Evolutionary conservation across 2,113 vertebrate genomes (phyloP).

Genomic region (Cyanistes caeruleus): DNA sequence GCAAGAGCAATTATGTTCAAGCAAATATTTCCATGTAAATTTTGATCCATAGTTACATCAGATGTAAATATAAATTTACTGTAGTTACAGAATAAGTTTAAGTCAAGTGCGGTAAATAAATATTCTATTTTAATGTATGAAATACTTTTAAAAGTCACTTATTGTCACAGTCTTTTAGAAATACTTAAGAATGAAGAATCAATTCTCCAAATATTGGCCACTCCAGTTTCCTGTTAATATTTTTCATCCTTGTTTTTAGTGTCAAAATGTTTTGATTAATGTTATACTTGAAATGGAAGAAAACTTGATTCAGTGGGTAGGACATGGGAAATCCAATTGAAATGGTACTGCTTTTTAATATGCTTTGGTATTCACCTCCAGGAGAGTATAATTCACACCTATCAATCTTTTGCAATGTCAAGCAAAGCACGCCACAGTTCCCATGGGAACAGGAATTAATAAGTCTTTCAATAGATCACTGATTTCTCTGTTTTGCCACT

Average conservation of each 20-base stretch:
- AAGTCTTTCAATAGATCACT: background rate
- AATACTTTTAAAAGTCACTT: background rate
- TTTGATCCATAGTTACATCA: background rate
- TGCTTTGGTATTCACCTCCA: background rate
- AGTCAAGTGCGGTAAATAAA: background rate
- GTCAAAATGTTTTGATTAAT: background rate
- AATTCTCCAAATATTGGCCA: background rate
- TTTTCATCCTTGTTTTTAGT: background rate
- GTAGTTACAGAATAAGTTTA: background rate
- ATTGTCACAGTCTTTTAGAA: background rate
- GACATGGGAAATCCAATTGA: background rate
- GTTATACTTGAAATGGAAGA: background rate
- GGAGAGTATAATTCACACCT: background rate
- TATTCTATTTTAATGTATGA: background rate
- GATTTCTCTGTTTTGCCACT: background rate
- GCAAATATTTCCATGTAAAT: background rate
- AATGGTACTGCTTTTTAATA: background rate
- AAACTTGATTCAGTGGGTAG: background rate
- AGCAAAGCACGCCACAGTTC: background rate
- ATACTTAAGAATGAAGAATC: background rate
- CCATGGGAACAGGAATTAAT: background rate
- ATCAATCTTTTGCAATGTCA: background rate
- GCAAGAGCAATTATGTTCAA: background rate
- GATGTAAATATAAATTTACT: background rate
- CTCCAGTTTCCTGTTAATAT: background rate